A percentile compares a stretch with the other conserved stretches of the same genome.
Evolutionary conservation across 2,888 invertebrate genomes (phyloP).

Genomic region (Anagyrus pseudococci): DNA sequence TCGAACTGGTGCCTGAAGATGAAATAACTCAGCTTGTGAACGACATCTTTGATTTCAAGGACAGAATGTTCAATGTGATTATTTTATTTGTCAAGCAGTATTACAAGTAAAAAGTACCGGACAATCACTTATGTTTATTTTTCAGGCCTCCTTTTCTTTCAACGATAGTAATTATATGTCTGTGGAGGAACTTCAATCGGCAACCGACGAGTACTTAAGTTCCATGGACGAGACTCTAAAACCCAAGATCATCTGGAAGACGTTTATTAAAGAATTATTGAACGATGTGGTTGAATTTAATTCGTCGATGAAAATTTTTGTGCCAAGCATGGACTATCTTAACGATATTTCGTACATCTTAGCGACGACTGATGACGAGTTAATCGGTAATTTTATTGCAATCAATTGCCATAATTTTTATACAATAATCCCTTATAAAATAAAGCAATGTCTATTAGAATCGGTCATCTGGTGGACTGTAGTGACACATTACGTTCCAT

Average conservation of each 20-base stretch:
- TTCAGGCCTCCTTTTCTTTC: slow-evolving; percentile 31
- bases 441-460: too few relatives aligned
- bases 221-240: slow-evolving; percentile 62
- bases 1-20: slow-evolving; percentile 39
- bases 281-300: slow-evolving; percentile 62
- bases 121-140: too few relatives aligned
- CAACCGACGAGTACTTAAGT: slow-evolving; percentile 68
- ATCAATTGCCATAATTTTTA: not conserved
- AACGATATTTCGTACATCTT: slow-evolving; percentile 68
- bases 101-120: too few relatives aligned
- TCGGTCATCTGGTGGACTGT: slow-evolving; percentile 61
- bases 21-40: slow-evolving; percentile 44
- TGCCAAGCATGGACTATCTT: slow-evolving; percentile 73
- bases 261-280: slow-evolving; percentile 71
- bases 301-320: slow-evolving; percentile 65
- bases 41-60: slow-evolving; percentile 45
- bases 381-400: slow-evolving; percentile 53
- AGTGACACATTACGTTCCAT: slow-evolving; percentile 55
- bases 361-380: slow-evolving; percentile 51
- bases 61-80: slow-evolving; percentile 33
- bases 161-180: slow-evolving; percentile 62
- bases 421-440: slow-evolving; percentile 5
- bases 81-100: not conserved
- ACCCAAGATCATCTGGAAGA: slow-evolving; percentile 69
- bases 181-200: slow-evolving; percentile 69